A percentile compares a stretch with the other conserved stretches of the same genome.
These are phyloP conservation scores for Ashinkailepas kermadecensis DNA, from an alignment of 2,888 invertebrate genomes.

Conservation along the genomic window DNA sequence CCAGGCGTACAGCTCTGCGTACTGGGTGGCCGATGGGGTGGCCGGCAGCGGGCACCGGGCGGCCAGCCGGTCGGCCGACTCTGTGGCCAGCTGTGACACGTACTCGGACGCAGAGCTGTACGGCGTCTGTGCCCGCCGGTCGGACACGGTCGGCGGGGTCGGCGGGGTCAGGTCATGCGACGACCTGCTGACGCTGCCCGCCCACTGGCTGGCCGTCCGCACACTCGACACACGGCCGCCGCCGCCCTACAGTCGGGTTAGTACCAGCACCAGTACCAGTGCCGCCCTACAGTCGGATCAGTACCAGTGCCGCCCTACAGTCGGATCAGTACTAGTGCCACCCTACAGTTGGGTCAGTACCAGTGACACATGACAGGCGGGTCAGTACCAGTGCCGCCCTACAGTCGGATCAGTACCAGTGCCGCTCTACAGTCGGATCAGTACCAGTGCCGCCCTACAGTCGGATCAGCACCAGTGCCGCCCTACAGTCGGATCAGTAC, in stretches of 20 bases:
- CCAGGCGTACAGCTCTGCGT: slow-evolving; percentile 2
- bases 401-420: no score
- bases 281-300: no score
- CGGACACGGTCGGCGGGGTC: slow-evolving; percentile 44
- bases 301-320: no score
- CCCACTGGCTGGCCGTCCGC: neutral
- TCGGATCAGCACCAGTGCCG: no score
- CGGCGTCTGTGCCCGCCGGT: neutral
- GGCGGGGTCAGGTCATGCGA: slow-evolving; percentile 70
- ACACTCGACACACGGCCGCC: slow-evolving; percentile 18
- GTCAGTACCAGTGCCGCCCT: no score
- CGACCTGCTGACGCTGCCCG: slow-evolving; percentile 44
- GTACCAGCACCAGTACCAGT: neutral
- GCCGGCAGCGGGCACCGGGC: neutral
- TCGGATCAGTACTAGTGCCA: no score
- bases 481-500: no score
- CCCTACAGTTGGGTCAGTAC: no score
- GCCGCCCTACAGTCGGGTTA: slow-evolving; percentile 30
- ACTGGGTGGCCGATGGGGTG: neutral
- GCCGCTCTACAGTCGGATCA: no score
- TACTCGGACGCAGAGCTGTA: slow-evolving; percentile 11
- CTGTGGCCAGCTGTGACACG: neutral
- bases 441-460: no score
- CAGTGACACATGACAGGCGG: no score
- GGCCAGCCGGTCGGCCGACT: neutral